Evolutionary conservation across 37 sponge, comb jelly and placozoan genomes (phyloP).

Genomic region (Theonella swinhoei): DNA sequence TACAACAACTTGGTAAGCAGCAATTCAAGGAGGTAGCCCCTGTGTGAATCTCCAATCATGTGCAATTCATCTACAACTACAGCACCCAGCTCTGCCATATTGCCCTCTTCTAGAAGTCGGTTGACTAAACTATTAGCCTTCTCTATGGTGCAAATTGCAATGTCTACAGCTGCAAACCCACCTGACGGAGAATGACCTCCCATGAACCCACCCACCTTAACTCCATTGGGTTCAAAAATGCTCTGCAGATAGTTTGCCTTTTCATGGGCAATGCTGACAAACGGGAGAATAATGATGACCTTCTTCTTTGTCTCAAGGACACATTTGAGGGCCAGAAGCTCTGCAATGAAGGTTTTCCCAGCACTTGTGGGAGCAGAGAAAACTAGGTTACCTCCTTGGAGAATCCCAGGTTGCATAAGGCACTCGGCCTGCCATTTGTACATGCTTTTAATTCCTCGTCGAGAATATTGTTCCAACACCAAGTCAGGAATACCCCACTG

Average conservation of each 20-base stretch:
- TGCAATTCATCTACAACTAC: constrained; percentile 97
- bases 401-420: constrained; percentile 74
- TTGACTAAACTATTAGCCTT: constrained; percentile 98
- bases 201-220: constrained; percentile 93
- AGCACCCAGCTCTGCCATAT: constrained; percentile 57
- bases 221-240: constrained; percentile 81
- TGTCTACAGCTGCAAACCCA: constrained; percentile 86
- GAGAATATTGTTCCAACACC: constrained; percentile 75
- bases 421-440: constrained; percentile 98
- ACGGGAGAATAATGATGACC: constrained; percentile 93
- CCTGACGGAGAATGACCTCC: constrained; percentile 90
- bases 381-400: constrained; percentile 84
- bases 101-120: constrained; percentile 86
- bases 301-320: constrained; percentile 88
- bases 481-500: constrained; percentile 87
- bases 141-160: constrained; percentile 99
- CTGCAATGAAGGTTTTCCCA: constrained; percentile 98
- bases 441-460: constrained; percentile 81
- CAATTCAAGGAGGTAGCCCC: constrained; percentile 96
- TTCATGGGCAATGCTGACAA: constrained; percentile 96
- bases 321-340: constrained; percentile 91
- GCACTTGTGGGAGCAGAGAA: constrained; percentile 98
- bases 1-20: constrained; percentile 94
- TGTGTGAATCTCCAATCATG: constrained; percentile 94
- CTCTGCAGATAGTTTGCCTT: constrained; percentile 82